These are phyloP conservation scores for Chloroceryle inda DNA, from an alignment of 2,797 vertebrate genomes.

Conservation along the genomic window DNA sequence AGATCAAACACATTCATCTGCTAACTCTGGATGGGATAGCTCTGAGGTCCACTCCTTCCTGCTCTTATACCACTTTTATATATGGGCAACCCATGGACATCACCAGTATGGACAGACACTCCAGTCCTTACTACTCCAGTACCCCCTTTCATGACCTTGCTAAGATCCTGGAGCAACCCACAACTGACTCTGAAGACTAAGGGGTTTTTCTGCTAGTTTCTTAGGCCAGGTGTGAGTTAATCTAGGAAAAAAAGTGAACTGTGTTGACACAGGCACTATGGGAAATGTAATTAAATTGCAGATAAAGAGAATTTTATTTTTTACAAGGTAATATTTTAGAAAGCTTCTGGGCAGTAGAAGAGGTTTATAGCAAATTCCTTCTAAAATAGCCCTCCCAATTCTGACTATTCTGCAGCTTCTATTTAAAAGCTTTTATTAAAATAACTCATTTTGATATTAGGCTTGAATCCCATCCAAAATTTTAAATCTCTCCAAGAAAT, in stretches of 20 bases:
- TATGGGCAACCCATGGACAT: neutral
- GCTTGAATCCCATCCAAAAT: conserved; percentile 68
- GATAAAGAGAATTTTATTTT: conserved; percentile 74
- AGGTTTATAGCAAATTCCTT: conserved; percentile 70
- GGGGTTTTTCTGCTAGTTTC: neutral
- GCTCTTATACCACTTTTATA: neutral
- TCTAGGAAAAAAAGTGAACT: conserved; percentile 17
- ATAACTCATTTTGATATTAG: conserved; percentile 76
- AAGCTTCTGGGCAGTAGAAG: conserved; percentile 61
- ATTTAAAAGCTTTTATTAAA: conserved; percentile 79
- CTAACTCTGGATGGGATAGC: neutral
- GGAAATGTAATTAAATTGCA: conserved; percentile 77
- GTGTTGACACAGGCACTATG: conserved; percentile 40
- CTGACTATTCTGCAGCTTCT: conserved; percentile 20
- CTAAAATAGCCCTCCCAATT: conserved; percentile 50
- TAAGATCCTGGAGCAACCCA: neutral
- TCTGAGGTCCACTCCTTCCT: neutral
- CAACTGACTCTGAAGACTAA: neutral
- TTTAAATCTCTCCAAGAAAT: conserved; percentile 68
- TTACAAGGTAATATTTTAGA: conserved; percentile 76
- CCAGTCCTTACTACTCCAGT: neutral
- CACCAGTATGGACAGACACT: neutral
- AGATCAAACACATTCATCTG: neutral
- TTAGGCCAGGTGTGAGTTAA: conserved; percentile 19
- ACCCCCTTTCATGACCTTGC: neutral